phyloP scores from a whole-genome alignment of 2,797 vertebrate species.

The Caiman crocodilus region DNA sequence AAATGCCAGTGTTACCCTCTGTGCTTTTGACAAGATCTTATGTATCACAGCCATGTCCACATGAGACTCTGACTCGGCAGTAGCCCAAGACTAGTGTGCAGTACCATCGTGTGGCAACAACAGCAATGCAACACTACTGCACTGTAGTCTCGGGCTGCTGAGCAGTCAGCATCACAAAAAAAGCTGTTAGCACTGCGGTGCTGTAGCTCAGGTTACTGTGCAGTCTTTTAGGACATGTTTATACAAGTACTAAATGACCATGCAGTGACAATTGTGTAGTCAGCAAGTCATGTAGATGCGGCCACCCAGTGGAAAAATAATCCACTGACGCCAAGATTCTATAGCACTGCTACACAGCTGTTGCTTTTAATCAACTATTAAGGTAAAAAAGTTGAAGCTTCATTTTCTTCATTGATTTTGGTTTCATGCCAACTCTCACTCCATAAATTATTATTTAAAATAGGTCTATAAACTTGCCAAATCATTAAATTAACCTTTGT shows the following conservation, averaged over 20 bases:
- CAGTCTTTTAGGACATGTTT: too few species aligned
- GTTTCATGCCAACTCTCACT: slow-evolving; percentile 52
- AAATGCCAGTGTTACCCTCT: not conserved
- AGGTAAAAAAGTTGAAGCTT: slow-evolving; percentile 21
- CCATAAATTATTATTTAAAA: slow-evolving; percentile 49
- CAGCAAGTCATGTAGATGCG: too few species aligned
- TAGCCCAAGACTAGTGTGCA: too few species aligned
- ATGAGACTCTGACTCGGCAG: too few species aligned
- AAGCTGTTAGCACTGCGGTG: too few species aligned
- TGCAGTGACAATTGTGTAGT: too few species aligned
- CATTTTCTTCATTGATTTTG: slow-evolving; percentile 49
- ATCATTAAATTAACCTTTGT: slow-evolving; percentile 63
- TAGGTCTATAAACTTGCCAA: slow-evolving; percentile 50
- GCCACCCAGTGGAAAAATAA: not conserved
- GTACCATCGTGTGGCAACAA: too few species aligned
- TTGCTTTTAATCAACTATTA: slow-evolving; percentile 48
- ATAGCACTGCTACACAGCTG: slow-evolving; percentile 29
- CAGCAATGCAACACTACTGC: too few species aligned
- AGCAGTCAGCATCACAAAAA: too few species aligned
- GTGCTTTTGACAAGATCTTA: slow-evolving; percentile 8
- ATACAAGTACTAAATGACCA: too few species aligned
- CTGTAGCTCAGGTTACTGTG: too few species aligned
- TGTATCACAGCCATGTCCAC: not conserved
- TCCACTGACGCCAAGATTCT: slow-evolving; percentile 19
- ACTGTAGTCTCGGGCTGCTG: too few species aligned